phyloP scores from a whole-genome alignment of 2,113 vertebrate species.

The Notothenia coriiceps region DNA sequence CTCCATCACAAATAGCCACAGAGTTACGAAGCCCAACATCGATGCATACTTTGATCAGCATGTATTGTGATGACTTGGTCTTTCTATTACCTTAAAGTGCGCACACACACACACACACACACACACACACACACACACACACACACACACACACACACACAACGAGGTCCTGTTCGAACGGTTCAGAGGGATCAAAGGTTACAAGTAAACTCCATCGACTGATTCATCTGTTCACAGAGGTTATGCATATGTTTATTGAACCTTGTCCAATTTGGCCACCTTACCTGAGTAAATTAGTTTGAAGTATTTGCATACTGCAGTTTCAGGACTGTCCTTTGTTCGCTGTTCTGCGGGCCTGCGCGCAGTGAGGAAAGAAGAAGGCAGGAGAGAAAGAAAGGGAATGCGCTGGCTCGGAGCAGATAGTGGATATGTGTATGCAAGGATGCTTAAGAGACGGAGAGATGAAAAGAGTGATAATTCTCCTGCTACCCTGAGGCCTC shows the following conservation, averaged over 20 bases:
- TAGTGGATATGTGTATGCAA: slow-evolving; percentile 59
- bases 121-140: too few species aligned
- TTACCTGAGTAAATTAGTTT: slow-evolving; percentile 50
- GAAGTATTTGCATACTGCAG: slow-evolving; percentile 39
- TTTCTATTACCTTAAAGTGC: slow-evolving; percentile 44
- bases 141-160: background rate
- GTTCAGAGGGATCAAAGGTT: slow-evolving; percentile 65
- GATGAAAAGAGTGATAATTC: slow-evolving; percentile 83
- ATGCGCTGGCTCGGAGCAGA: slow-evolving; percentile 45
- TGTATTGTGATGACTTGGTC: slow-evolving; percentile 72
- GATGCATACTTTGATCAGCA: slow-evolving; percentile 54
- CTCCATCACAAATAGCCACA: slow-evolving; percentile 49
- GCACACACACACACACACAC: background rate
- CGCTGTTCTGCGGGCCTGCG: slow-evolving; percentile 20
- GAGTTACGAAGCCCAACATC: slow-evolving; percentile 41
- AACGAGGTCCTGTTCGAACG: slow-evolving; percentile 29
- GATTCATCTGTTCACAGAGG: slow-evolving; percentile 38
- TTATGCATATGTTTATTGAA: slow-evolving; percentile 75
- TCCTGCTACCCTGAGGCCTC: slow-evolving; percentile 72
- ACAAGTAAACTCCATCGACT: slow-evolving; percentile 52
- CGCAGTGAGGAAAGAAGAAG: background rate
- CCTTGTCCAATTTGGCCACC: slow-evolving; percentile 27
- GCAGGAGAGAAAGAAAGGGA: slow-evolving; percentile 40
- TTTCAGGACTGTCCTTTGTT: slow-evolving; percentile 56
- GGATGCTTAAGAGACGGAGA: slow-evolving; percentile 70